Percentiles rank a stretch among this genome's conserved stretches.
Conservation (phyloP, 2,888 invertebrate genomes). For the Brachypalpus laphriformis region DNA sequence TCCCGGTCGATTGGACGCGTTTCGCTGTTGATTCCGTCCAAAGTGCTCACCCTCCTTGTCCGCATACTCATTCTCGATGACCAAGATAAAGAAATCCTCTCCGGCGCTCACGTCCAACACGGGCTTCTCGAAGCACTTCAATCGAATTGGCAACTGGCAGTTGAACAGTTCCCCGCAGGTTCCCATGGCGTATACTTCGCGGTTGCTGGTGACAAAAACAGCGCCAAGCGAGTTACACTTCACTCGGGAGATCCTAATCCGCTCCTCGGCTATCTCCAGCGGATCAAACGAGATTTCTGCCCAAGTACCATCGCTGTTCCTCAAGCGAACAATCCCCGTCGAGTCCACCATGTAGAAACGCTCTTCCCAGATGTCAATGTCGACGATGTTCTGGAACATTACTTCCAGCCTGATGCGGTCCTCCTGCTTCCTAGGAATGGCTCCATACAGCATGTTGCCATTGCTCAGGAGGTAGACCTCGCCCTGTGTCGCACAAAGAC, state of each 20-base stretch:
- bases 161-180: conserved; percentile 82
- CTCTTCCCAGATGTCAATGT: conserved; percentile 55
- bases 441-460: conserved; percentile 33
- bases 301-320: conserved; percentile 76
- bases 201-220: conserved; percentile 78
- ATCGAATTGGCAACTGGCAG: conserved; percentile 77
- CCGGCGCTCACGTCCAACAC: conserved; percentile 90
- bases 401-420: conserved; percentile 24
- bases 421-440: conserved; percentile 17
- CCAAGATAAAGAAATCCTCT: conserved; percentile 89
- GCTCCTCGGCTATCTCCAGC: conserved; percentile 79
- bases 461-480: conserved; percentile 52
- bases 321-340: conserved; percentile 43
- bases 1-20: conserved; percentile 27
- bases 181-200: conserved; percentile 81
- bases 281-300: conserved; percentile 80
- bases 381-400: conserved; percentile 56
- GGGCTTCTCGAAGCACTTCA: conserved; percentile 83
- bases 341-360: conserved; percentile 57
- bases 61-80: conserved; percentile 86
- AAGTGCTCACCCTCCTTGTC: conserved; percentile 82
- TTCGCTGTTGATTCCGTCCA: conserved; percentile 39
- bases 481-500: conserved; percentile 39
- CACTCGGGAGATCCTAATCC: conserved; percentile 78
- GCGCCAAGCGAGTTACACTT: conserved; percentile 81